Evolutionary conservation across 1,140 invertebrate genomes (phyloP), one percentile per base, ranked within the genome.

Genomic region (Leucophenga varia): DNA sequence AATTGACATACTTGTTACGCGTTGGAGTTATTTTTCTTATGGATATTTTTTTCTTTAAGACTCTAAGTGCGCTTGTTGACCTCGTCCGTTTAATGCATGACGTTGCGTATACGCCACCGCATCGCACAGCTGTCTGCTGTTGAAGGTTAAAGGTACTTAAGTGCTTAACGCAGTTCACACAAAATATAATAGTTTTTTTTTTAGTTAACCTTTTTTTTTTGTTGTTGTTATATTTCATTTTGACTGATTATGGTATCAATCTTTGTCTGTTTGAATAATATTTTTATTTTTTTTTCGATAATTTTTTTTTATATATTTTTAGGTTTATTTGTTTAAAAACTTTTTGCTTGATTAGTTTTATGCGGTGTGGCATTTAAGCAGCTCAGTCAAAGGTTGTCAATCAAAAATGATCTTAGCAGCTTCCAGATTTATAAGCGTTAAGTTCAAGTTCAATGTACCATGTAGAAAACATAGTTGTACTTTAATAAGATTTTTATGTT

Each of bases 401-500:
- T 47, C 12, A 14, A 10, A n/a, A n/a, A 14, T 14, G 55, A 42
- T 37, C 22, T 43, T 38, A 44, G 17, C 28, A 39, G 42, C 43
- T 39, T 43, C 16, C 39, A 54, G 32, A 31, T 46, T 41, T 25
- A n/a, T n/a, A n/a, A 28, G 16, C 18, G 17, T 5, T n/a, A 38
- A 42, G 57, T 60, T 64, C 60, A 64, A 64, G 60, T 64, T 64
- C 60, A 64, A 64, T 64, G 60, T 37, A 37, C 21, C 39, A 21
- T n/a, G n/a, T n/a, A n/a, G n/a, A n/a, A n/a, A n/a, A n/a, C n/a
- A n/a, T n/a, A n/a, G 60, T 37, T 50, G 28, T 30, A 18, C 39
- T 57, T 64, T 47, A 37, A 31, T 35, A 43, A 37, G 36, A 30
- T 35, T 30, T 20, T 16, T 44, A 21, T 44, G n/a, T 35, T 12